Evolutionary conservation across 2,888 invertebrate genomes (phyloP).

Genomic region (Leptinotarsa tumamoca): DNA sequence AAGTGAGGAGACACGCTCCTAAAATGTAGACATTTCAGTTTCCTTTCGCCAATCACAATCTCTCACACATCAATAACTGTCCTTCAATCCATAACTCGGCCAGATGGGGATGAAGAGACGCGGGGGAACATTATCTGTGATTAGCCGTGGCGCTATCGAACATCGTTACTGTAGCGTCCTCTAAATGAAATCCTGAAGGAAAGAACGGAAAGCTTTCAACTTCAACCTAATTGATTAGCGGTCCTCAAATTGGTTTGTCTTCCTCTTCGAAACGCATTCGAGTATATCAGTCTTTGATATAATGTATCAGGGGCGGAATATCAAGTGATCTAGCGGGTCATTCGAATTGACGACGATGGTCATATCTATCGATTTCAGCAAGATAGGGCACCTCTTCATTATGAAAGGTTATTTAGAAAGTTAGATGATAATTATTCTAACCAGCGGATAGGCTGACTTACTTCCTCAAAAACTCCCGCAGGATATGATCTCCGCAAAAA

Average conservation of each 20-base stretch:
- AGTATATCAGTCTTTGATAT: not conserved
- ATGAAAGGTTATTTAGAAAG: too few species aligned
- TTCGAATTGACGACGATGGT: too few species aligned
- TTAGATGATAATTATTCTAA: too few species aligned
- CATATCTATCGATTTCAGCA: too few species aligned
- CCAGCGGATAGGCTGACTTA: too few species aligned
- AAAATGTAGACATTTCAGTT: too few species aligned
- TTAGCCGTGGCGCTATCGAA: constrained; percentile 59
- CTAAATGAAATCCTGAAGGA: constrained; percentile 63
- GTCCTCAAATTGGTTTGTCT: constrained; percentile 56
- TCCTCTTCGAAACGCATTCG: not conserved
- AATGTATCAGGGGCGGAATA: not conserved
- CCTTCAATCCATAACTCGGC: constrained; percentile 51
- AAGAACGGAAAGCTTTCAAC: constrained; percentile 58
- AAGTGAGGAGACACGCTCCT: too few species aligned
- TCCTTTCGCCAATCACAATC: not conserved
- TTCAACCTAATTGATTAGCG: constrained; percentile 63
- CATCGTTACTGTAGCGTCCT: constrained; percentile 58
- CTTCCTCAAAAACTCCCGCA: too few species aligned
- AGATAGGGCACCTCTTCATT: too few species aligned
- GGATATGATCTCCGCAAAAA: too few species aligned
- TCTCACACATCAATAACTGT: constrained; percentile 26
- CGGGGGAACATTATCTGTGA: constrained; percentile 52
- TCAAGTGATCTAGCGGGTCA: too few species aligned
- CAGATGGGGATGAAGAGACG: constrained; percentile 36